Conservation (phyloP, 2,113 vertebrate genomes). For the Dromas ardeola region DNA sequence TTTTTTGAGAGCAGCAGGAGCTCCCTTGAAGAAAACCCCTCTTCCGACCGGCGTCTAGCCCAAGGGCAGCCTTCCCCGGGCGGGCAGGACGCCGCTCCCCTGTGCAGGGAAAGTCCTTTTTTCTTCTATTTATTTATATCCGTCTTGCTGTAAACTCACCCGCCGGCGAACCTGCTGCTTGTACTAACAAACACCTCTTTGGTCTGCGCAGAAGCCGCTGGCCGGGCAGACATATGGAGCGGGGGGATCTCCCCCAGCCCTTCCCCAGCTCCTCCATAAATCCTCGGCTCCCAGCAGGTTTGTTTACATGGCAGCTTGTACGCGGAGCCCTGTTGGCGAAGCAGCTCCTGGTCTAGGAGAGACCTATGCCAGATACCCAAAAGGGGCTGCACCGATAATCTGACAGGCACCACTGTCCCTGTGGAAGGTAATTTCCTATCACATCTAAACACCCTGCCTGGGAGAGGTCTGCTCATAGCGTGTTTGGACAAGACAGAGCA, state of each 20-base stretch:
- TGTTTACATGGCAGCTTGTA: not conserved
- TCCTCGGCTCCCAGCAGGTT: not conserved
- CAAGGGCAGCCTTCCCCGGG: not conserved
- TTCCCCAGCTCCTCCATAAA: not conserved
- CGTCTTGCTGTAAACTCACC: not conserved
- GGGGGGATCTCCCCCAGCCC: not conserved
- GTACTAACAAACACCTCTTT: not conserved
- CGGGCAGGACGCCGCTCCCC: accelerated
- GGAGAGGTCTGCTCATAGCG: accelerated
- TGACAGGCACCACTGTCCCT: accelerated
- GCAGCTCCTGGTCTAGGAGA: not conserved
- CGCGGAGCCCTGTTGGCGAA: not conserved
- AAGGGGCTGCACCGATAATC: not conserved
- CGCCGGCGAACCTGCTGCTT: not conserved
- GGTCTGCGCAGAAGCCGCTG: not conserved
- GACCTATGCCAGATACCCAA: not conserved
- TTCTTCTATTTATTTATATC: constrained; percentile 42
- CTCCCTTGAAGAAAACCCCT: not conserved
- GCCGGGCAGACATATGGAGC: not conserved
- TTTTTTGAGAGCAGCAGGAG: not conserved
- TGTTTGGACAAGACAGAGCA: not conserved
- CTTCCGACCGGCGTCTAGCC: accelerated
- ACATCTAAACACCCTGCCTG: not conserved
- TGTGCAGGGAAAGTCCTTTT: not conserved
- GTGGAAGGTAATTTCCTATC: not conserved